phyloP scores from a whole-genome alignment of 2,888 invertebrate species.

The Sipha maydis region DNA sequence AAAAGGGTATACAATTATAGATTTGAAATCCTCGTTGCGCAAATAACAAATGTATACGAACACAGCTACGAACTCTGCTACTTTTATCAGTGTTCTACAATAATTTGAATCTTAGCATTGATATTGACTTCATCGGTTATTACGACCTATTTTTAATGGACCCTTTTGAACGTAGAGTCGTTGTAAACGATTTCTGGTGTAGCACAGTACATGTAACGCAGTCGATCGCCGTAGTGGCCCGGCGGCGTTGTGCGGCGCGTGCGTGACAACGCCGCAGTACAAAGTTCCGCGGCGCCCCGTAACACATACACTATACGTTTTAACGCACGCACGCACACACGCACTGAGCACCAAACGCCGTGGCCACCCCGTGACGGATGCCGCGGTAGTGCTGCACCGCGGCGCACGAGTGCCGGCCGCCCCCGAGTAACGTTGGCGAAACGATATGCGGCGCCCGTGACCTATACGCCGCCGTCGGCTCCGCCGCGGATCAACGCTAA shows the following conservation, averaged over 20 bases:
- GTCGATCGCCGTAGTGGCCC: background rate
- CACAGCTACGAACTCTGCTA: too few species aligned
- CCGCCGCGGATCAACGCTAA: conserved; percentile 38
- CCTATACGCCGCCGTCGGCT: conserved; percentile 14
- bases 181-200: too few species aligned
- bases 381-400: conserved; percentile 32
- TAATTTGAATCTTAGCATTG: too few species aligned
- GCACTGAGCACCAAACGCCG: background rate
- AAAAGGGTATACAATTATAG: too few species aligned
- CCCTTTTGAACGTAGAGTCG: too few species aligned
- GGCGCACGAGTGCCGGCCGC: conserved; percentile 37
- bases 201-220: background rate
- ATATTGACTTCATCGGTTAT: too few species aligned
- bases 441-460: conserved; percentile 48
- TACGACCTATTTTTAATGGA: too few species aligned
- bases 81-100: too few species aligned
- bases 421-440: conserved; percentile 4
- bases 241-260: too few species aligned
- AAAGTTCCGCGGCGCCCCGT: background rate
- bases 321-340: background rate
- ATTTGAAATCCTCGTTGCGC: too few species aligned
- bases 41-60: too few species aligned
- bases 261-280: background rate
- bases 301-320: background rate
- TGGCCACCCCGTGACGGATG: conserved; percentile 4